Evolutionary conservation across 53 echinoderm and acorn worm genomes (phyloP), one percentile per base, ranked within the genome.

Genomic region (Holothuria scabra): DNA sequence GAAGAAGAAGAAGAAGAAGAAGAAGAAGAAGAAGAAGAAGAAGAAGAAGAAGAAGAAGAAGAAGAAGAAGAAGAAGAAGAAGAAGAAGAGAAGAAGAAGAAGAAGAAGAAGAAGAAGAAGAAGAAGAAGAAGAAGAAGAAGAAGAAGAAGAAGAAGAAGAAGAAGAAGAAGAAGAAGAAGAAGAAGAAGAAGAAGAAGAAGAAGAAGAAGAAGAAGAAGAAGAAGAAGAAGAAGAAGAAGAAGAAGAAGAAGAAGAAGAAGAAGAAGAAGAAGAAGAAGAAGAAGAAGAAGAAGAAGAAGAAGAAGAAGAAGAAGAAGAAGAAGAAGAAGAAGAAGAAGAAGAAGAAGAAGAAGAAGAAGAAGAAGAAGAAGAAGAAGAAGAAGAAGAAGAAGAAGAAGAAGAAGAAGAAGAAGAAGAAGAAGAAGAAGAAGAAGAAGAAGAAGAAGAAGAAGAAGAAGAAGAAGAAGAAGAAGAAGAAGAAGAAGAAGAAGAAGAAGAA

Each of bases 11-110:
- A 58, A 16, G 59, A 58, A 58, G 59, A 14, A 58, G 59, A 14
- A 58, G 14, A 58, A 58, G 59, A 14, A 58, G 14, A 14, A 16
- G 14, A 58, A 58, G 59, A 58, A 58, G 59, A 58, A 58, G 59
- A 58, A 58, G 59, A 58, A 58, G 59, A 58, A 58, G 59, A 58
- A 58, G 59, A 58, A 58, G 59, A 58, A 58, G 59, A 58, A 58
- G 59, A 58, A 58, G 59, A 58, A 58, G 59, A 58, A 58, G 59
- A 58, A 58, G 59, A 58, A 58, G 59, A 58, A 58, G 59, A 58
- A 58, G 59, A 58, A 58, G 21, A 58, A 58, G 21, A 21, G 21
- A 58, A 58, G 59, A 58, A 58, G 59, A 58, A 21, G 59, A 58
- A 58, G 59, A 58, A 58, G 59, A 58, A 58, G 59, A 58, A 58